Evolutionary conservation across 1,140 invertebrate species (phyloP), one percentile per base, ranked within the genome.

Genomic region (Trichogramma pretiosum): DNA sequence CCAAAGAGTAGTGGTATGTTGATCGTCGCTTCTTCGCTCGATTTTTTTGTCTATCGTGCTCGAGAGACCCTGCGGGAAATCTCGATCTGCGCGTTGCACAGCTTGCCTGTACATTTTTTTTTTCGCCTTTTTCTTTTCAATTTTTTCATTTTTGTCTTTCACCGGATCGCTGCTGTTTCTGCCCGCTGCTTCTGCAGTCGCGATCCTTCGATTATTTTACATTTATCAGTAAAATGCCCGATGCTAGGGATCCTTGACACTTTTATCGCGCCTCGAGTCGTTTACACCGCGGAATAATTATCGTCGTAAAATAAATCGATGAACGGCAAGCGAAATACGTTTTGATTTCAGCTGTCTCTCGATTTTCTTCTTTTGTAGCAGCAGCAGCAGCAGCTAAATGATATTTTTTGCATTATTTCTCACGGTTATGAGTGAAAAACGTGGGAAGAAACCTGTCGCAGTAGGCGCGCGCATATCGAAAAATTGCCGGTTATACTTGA

Each of bases 1-100:
- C n/a, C n/a, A n/a, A n/a, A n/a, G n/a, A n/a, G n/a, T n/a, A n/a
- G n/a, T n/a, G 57, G 56, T 59, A 58, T 64, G 61, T 56, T 59
- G 62, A 61, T 70, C 66, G 63, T 68, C 66, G 59, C 50, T 61
- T 54, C 57, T 58, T 13, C 11, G 28, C 10, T 33, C 13, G 54
- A 56, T 46, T 54, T 55, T 56, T 63, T 63, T 60, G 59, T 58
- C 59, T 52, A 41, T 54, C 24, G n/a, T n/a, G n/a, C n/a, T n/a
- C n/a, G n/a, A n/a, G n/a, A n/a, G n/a, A n/a, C n/a, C n/a, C n/a
- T n/a, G n/a, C n/a, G n/a, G n/a, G n/a, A n/a, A n/a, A n/a, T n/a
- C n/a, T n/a, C n/a, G n/a, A n/a, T n/a, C n/a, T n/a, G n/a, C n/a
- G n/a, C 34, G 33, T 56, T 53, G 49, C 30, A 2, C 26, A 8